These are phyloP conservation scores for Corythornis madagascariensis DNA, from an alignment of 2,113 vertebrate genomes.

Conservation along the genomic window DNA sequence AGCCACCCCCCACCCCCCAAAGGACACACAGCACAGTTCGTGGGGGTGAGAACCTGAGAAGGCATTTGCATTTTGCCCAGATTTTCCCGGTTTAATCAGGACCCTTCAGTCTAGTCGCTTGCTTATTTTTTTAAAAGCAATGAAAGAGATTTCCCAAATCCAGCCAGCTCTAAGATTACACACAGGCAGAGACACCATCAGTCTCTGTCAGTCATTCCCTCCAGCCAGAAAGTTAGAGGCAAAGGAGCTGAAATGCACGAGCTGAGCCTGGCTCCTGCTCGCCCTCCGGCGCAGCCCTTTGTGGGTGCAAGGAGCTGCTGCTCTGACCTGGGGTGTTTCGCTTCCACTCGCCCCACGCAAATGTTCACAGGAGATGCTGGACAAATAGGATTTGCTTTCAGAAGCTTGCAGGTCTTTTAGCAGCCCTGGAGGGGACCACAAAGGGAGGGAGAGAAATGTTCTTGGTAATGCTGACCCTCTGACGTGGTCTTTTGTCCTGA, in stretches of 20 bases:
- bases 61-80: slow-evolving; percentile 7
- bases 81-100: slow-evolving; percentile 14
- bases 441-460: neutral
- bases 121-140: slow-evolving; percentile 60
- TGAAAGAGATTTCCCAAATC: slow-evolving; percentile 68
- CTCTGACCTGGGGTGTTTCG: accelerated
- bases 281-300: neutral
- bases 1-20: accelerated
- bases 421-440: neutral
- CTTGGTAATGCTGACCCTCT: neutral
- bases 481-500: neutral
- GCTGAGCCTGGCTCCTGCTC: neutral
- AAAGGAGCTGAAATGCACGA: neutral
- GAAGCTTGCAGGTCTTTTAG: neutral
- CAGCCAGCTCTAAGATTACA: slow-evolving; percentile 55
- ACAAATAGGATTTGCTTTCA: accelerated
- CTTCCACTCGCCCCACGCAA: neutral
- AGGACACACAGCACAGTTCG: accelerated
- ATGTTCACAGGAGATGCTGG: neutral
- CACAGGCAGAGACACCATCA: slow-evolving; percentile 54
- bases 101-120: slow-evolving; percentile 40
- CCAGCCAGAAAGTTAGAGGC: neutral
- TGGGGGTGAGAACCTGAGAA: neutral
- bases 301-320: neutral
- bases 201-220: slow-evolving; percentile 62